Evolutionary conservation across 1,140 invertebrate genomes (phyloP).

Genomic region (Pissodes strobi): DNA sequence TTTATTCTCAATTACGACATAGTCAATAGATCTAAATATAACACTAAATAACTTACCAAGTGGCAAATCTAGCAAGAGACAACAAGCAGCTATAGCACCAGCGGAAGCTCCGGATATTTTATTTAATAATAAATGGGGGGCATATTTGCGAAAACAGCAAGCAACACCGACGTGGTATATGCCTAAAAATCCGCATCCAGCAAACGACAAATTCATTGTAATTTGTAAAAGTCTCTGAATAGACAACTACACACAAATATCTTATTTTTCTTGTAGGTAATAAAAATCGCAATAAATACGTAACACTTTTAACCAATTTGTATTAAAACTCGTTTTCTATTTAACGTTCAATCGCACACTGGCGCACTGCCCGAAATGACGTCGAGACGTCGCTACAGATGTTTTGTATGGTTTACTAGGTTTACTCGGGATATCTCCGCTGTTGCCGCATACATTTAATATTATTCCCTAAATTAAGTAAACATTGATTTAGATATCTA

Average conservation of each 20-base stretch:
- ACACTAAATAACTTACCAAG: slow-evolving; percentile 86
- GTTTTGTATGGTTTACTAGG: not conserved
- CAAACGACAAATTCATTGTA: slow-evolving; percentile 90
- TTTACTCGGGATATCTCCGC: not conserved
- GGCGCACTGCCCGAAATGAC: not conserved
- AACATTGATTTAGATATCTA: too few species aligned
- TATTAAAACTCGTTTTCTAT: not conserved
- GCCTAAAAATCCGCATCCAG: slow-evolving; percentile 97
- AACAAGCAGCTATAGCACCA: slow-evolving; percentile 92
- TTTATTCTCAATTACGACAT: too few species aligned
- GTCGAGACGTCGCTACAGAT: not conserved
- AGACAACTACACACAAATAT: not conserved
- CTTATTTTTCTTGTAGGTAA: too few species aligned
- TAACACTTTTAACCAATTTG: not conserved
- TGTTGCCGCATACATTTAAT: not conserved
- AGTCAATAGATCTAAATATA: too few species aligned
- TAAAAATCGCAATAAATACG: not conserved
- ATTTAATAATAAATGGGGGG: slow-evolving; percentile 87
- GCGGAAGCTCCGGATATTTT: slow-evolving; percentile 96
- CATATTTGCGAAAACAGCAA: slow-evolving; percentile 94
- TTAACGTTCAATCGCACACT: not conserved
- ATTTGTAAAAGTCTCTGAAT: not conserved
- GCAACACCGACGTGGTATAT: slow-evolving; percentile 99
- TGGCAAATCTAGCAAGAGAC: slow-evolving; percentile 88
- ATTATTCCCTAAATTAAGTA: too few species aligned